These are phyloP conservation scores for Notodonta ziczac DNA, from an alignment of 2,888 invertebrate species.

Conservation along the genomic window DNA sequence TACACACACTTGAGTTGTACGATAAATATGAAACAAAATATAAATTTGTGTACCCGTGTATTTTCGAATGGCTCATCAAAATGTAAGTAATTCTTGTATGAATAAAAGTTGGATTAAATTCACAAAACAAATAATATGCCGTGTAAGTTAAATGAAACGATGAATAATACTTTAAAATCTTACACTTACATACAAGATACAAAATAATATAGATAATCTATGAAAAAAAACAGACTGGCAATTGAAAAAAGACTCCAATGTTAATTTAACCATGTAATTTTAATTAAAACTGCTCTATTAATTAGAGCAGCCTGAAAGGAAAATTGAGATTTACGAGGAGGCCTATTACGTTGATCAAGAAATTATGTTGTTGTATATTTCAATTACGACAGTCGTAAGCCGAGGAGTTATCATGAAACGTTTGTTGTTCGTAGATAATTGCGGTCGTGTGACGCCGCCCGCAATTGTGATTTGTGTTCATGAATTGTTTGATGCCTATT, in stretches of 20 bases:
- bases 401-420: conserved; percentile 28
- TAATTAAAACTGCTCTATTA: conserved; percentile 25
- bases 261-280: neutral
- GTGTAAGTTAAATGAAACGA: no score
- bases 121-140: no score
- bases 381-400: conserved; percentile 36
- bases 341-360: conserved; percentile 53
- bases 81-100: no score
- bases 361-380: conserved; percentile 54
- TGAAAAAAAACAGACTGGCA: no score
- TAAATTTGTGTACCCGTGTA: no score
- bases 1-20: neutral
- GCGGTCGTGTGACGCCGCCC: conserved; percentile 3
- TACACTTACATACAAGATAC: no score
- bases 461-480: conserved; percentile 7
- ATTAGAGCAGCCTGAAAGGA: conserved; percentile 26
- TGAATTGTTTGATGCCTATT: conserved; percentile 3
- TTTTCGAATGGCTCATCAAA: no score
- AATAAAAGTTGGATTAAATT: no score
- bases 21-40: neutral
- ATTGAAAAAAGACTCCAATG: no score
- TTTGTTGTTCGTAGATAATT: conserved; percentile 22
- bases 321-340: conserved; percentile 55
- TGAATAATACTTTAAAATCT: no score
- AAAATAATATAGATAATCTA: no score